phyloP scores from a whole-genome alignment of 2,113 vertebrate species.

The Murina feae region DNA sequence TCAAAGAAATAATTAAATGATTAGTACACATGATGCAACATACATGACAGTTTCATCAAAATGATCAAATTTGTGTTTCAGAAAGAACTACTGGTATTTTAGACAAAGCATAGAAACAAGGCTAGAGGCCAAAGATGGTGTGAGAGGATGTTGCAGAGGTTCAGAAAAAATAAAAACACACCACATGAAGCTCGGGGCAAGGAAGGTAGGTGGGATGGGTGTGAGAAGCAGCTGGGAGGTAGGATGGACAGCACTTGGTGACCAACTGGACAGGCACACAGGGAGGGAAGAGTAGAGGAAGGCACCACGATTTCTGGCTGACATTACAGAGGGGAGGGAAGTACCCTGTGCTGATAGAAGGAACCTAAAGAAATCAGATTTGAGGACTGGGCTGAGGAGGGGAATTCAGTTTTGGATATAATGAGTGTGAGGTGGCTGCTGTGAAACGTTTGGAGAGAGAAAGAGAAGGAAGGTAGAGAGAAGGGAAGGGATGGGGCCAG shows the following conservation, averaged over 20 bases:
- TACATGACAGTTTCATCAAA: not conserved
- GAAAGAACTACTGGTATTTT: not conserved
- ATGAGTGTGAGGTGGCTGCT: not conserved
- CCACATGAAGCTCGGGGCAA: not conserved
- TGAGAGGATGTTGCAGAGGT: not conserved
- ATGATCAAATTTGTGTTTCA: not conserved
- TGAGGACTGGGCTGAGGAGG: not conserved
- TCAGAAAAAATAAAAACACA: not conserved
- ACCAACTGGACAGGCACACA: no score
- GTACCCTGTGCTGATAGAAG: not conserved
- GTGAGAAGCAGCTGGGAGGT: not conserved
- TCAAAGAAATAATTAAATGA: not conserved
- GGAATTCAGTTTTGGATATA: not conserved
- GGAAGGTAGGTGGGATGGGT: no score
- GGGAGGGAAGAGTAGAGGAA: not conserved
- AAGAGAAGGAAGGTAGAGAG: not conserved
- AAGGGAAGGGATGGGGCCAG: not conserved
- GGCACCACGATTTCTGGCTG: not conserved
- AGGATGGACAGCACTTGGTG: not conserved
- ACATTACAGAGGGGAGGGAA: not conserved
- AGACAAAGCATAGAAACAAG: accelerated
- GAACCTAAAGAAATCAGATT: not conserved
- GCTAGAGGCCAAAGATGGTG: not conserved
- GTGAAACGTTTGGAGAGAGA: not conserved
- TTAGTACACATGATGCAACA: not conserved